Percentiles rank a stretch among this genome's conserved stretches.
Evolutionary conservation across 1,140 invertebrate genomes (phyloP).

Genomic region (Lordiphosa mommai): DNA sequence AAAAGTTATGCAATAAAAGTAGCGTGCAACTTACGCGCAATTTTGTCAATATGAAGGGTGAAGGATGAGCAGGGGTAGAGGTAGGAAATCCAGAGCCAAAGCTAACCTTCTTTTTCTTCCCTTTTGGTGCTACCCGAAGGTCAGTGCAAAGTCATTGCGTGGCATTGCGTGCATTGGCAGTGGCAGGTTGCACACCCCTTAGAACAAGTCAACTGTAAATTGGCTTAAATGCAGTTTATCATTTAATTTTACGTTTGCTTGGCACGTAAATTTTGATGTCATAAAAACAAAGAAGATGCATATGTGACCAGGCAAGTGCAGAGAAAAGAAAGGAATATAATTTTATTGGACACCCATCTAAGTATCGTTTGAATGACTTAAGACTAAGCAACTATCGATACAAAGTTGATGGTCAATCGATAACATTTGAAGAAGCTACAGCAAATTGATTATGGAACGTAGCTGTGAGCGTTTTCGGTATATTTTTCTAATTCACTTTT

Average conservation of each 20-base stretch:
- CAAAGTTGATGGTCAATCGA: too few relatives aligned
- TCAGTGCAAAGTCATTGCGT: conserved; percentile 56
- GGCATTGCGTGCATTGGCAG: conserved; percentile 26
- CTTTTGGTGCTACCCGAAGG: conserved; percentile 30
- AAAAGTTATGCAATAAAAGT: conserved; percentile 48
- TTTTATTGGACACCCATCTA: too few relatives aligned
- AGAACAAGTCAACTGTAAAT: conserved; percentile 71
- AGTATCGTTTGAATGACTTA: too few relatives aligned
- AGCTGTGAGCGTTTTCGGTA: too few relatives aligned
- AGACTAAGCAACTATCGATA: too few relatives aligned
- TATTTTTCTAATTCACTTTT: too few relatives aligned
- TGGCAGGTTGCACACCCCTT: conserved; percentile 19
- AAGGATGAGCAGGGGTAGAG: conserved; percentile 22
- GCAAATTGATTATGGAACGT: too few relatives aligned
- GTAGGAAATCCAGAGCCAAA: conserved; percentile 22
- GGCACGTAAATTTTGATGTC: conserved; percentile 39
- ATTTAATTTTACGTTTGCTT: conserved; percentile 66
- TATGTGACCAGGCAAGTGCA: too few relatives aligned
- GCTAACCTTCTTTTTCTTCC: conserved; percentile 1
- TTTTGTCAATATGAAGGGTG: conserved; percentile 45
- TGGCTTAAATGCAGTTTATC: conserved; percentile 72
- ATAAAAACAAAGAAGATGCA: neutral
- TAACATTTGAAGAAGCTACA: too few relatives aligned
- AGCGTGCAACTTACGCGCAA: conserved; percentile 35
- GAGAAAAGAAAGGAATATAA: too few relatives aligned